Base-by-base conservation (phyloP, 1,140 invertebrate genomes). In the Telenomus remus region DNA sequence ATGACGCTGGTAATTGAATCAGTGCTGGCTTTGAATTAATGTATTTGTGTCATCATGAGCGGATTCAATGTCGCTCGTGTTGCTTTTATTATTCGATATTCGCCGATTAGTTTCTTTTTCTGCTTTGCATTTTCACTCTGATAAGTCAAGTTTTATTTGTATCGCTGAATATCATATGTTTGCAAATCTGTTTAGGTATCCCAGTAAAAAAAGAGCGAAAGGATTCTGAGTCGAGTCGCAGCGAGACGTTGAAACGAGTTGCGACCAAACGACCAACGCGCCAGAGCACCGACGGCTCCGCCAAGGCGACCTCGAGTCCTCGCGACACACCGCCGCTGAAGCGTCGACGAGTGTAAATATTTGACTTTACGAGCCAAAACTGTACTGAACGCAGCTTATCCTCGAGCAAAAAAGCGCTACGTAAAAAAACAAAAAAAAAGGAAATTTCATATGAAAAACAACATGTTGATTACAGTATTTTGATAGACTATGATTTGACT, bases 311-410 rank as follows among this genome's bases (percentile, higher is more conserved):
- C 10, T 81, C 85, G 0, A 88, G 86, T 80, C 87, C 86, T 35
- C 78, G 86, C 19, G 85, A 88, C 75, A 88, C 86, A 44, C 86
- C 87, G 2, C 86, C 87, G 12, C 81, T 82, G 13, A 87, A 87
- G 80, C 84, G 86, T 50, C 80, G 87, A 68, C 81, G 87, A 74
- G 84, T 86, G 82, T 88, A 85, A 85, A 50, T 1, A 5, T 44
- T n/a, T 59, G 51, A 53, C 15, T 2, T 6, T 57, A 16, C 42
- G 12, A 5, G 16, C 54, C 47, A 59, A n/a, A 72, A 63, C 11
- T 54, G 19, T 27, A 27, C 19, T 27, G 19, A 27, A 27, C 19
- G 6, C 19, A 27, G 19, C 19, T 27, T 27, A 27, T 6, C 6
- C 19, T 27, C 19, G 19, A 27, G 19, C n/a, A 9, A 39, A 39